Evolutionary conservation across 2,888 invertebrate genomes (phyloP).

Genomic region (Herminia tarsipennalis): DNA sequence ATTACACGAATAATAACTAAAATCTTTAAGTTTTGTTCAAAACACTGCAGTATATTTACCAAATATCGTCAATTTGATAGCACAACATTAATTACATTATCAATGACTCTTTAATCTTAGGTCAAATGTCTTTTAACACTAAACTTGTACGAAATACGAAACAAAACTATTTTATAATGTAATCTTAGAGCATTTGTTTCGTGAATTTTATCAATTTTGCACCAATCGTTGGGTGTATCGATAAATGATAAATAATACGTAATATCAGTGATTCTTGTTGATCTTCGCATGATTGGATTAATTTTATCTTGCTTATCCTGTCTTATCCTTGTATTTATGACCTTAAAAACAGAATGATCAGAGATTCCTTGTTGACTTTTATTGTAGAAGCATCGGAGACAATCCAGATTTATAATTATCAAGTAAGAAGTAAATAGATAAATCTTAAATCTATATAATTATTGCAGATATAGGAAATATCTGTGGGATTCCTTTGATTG

Average conservation of each 20-base stretch:
- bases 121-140: slow-evolving; percentile 2
- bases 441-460: too few relatives aligned
- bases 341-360: too few relatives aligned
- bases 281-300: slow-evolving; percentile 29
- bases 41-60: slow-evolving; percentile 8
- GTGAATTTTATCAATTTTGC: slow-evolving; percentile 58
- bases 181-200: slow-evolving; percentile 59
- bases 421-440: too few relatives aligned
- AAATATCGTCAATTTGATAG: neutral
- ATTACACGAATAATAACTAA: slow-evolving; percentile 10
- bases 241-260: slow-evolving; percentile 45
- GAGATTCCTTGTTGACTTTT: too few relatives aligned
- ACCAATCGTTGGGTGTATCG: slow-evolving; percentile 45
- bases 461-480: too few relatives aligned
- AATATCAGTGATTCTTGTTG: slow-evolving; percentile 45
- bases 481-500: too few relatives aligned
- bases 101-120: neutral
- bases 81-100: neutral
- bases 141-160: slow-evolving; percentile 31
- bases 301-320: slow-evolving; percentile 29
- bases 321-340: too few relatives aligned
- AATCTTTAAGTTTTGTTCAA: slow-evolving; percentile 8
- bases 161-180: slow-evolving; percentile 41
- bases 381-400: too few relatives aligned
- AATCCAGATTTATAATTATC: too few relatives aligned